These are phyloP conservation scores for Luperina testacea DNA, from an alignment of 2,888 invertebrate species.

Conservation along the genomic window DNA sequence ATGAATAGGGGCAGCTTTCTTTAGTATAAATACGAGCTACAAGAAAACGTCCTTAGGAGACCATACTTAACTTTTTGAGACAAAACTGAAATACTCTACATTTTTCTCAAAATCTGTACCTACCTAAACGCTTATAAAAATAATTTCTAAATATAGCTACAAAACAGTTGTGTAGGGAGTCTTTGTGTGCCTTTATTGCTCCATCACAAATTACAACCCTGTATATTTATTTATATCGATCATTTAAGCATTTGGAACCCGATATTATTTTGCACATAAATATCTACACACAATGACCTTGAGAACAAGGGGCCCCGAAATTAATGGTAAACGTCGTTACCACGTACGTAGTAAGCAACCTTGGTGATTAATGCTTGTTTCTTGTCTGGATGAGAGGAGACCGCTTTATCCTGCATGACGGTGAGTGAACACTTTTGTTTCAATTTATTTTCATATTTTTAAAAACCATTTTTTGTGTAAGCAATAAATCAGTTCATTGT, in stretches of 20 bases:
- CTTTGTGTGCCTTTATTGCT: background rate
- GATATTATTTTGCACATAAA: background rate
- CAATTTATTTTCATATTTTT: background rate
- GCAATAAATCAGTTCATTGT: background rate
- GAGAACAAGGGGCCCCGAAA: background rate
- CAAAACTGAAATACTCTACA: no score
- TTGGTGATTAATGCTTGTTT: conserved; percentile 13
- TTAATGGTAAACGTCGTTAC: conserved; percentile 14
- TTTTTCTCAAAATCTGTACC: no score
- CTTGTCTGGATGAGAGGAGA: background rate
- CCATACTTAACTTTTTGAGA: no score
- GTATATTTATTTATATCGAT: background rate
- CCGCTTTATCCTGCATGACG: background rate
- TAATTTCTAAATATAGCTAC: background rate
- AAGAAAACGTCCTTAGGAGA: no score
- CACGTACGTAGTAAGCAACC: background rate
- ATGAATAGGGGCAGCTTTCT: no score
- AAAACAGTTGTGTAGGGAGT: background rate
- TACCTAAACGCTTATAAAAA: no score
- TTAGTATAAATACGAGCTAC: no score
- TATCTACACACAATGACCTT: background rate
- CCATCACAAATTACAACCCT: background rate
- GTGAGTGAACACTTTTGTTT: background rate
- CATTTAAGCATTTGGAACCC: background rate
- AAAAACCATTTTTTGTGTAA: background rate